phyloP scores from a whole-genome alignment of 2,113 vertebrate genomes.

The Isurus oxyrinchus region DNA sequence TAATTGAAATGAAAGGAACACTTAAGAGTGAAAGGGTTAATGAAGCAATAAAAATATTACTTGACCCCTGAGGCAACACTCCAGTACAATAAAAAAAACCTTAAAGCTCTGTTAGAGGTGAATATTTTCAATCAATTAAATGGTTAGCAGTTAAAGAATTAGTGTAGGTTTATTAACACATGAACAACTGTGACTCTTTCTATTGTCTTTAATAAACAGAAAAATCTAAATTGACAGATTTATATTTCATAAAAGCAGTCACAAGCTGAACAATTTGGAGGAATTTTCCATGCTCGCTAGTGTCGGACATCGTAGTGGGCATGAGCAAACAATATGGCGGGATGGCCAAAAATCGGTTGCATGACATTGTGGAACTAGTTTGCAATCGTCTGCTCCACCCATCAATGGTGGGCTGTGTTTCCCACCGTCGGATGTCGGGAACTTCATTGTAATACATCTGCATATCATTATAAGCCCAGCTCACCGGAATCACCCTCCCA shows the following conservation, averaged over 20 bases:
- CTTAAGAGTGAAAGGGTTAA: neutral
- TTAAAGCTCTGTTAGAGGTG: neutral
- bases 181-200: neutral
- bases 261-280: neutral
- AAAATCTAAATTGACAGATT: neutral
- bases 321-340: no score
- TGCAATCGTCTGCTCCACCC: no score
- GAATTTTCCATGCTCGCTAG: no score
- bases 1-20: neutral
- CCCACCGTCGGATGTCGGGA: no score
- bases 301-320: no score
- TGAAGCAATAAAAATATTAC: neutral
- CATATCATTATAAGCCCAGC: no score
- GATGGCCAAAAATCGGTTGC: no score
- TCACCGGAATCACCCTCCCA: no score
- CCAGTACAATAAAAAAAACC: neutral
- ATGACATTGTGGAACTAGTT: no score
- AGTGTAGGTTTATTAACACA: neutral
- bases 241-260: neutral
- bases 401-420: no score
- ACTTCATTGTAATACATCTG: no score
- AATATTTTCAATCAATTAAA: constrained; percentile 9
- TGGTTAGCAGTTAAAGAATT: constrained; percentile 1
- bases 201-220: no score
- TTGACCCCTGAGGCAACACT: neutral